Percentiles rank a stretch among this genome's conserved stretches.
Conservation (phyloP, 2,888 invertebrate species). For the Erebia epiphron region DNA sequence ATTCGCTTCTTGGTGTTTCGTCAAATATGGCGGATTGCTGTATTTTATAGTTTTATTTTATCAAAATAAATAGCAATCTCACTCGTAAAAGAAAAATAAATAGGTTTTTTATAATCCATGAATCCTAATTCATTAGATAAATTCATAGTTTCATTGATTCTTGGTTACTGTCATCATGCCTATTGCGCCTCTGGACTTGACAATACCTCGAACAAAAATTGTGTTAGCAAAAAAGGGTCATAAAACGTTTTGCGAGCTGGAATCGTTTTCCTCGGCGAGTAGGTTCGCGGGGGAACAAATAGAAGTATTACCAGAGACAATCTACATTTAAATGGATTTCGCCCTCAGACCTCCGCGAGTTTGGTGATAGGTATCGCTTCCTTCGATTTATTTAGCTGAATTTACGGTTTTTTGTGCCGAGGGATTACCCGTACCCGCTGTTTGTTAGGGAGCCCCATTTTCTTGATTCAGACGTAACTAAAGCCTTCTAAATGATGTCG, state of each 20-base stretch:
- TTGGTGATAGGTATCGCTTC: constrained; percentile 78
- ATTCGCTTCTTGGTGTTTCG: too few species aligned
- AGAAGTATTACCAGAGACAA: constrained; percentile 80
- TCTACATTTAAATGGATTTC: constrained; percentile 82
- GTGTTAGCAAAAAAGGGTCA: constrained; percentile 46
- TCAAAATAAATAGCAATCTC: too few species aligned
- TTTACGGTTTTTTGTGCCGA: constrained; percentile 61
- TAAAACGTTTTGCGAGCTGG: constrained; percentile 63
- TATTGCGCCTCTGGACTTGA: not conserved
- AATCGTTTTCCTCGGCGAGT: constrained; percentile 69
- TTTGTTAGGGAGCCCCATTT: not conserved
- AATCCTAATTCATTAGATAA: too few species aligned
- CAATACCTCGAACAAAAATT: constrained; percentile 1
- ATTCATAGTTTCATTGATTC: too few species aligned
- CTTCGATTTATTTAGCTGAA: constrained; percentile 75
- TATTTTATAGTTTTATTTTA: too few species aligned
- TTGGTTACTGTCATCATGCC: too few species aligned
- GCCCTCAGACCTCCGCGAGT: constrained; percentile 78
- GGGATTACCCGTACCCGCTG: constrained; percentile 18
- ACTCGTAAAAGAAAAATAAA: too few species aligned
- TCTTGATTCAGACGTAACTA: not conserved
- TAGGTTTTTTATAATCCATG: too few species aligned
- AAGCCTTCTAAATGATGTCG: not conserved
- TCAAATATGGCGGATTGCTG: too few species aligned
- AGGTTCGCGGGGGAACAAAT: constrained; percentile 76